phyloP scores from a whole-genome alignment of 1,140 invertebrate species.

The Lethocerus indicus region DNA sequence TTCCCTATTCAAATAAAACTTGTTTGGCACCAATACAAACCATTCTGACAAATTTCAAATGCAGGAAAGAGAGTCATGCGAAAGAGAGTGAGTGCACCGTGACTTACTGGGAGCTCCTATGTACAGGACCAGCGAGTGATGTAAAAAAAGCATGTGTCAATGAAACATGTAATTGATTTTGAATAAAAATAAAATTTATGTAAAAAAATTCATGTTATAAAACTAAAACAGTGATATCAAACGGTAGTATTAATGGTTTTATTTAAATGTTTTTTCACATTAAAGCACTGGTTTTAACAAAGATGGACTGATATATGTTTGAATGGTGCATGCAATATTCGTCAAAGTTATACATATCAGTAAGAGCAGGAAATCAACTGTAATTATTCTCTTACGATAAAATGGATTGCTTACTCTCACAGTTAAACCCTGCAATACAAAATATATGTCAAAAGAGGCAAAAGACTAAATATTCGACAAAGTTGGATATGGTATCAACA shows the following conservation, averaged over 20 bases:
- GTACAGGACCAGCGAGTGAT: not conserved
- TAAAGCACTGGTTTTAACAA: too few species aligned
- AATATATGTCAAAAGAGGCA: slow-evolving; percentile 8
- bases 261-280: not conserved
- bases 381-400: slow-evolving; percentile 8
- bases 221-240: not conserved
- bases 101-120: slow-evolving; percentile 21
- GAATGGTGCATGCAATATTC: too few species aligned
- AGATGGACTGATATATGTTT: too few species aligned
- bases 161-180: not conserved
- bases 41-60: too few species aligned
- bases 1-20: too few species aligned
- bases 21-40: too few species aligned
- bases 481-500: not conserved
- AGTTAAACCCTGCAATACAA: slow-evolving; percentile 34
- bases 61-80: too few species aligned
- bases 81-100: not conserved
- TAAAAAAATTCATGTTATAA: not conserved
- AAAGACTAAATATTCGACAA: not conserved
- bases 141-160: too few species aligned
- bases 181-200: not conserved
- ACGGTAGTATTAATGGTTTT: not conserved
- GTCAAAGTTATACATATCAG: not conserved
- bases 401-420: slow-evolving; percentile 30
- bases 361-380: not conserved